Conservation (phyloP, 2,113 vertebrate genomes). For the Epinephelus moara region DNA sequence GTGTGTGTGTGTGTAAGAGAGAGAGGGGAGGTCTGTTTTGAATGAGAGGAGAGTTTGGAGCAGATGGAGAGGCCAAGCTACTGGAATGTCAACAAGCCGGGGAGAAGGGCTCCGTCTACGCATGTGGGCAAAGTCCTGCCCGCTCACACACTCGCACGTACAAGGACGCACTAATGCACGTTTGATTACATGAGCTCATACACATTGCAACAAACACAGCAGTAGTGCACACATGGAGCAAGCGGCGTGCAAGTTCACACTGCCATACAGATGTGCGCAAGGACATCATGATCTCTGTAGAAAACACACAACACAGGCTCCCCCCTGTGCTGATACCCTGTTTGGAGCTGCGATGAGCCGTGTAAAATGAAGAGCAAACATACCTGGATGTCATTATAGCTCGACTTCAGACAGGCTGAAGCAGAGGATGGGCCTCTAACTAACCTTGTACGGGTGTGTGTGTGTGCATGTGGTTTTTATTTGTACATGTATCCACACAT, state of each 20-base stretch:
- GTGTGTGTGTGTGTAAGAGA: neutral
- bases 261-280: conserved; percentile 38
- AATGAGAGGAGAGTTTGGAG: conserved; percentile 68
- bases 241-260: neutral
- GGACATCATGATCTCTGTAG: neutral
- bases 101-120: conserved; percentile 53
- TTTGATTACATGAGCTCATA: conserved; percentile 37
- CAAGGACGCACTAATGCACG: conserved; percentile 6
- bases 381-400: conserved; percentile 83
- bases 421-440: conserved; percentile 17
- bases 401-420: conserved; percentile 59
- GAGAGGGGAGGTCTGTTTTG: conserved; percentile 62
- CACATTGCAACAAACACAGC: neutral
- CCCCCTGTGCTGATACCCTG: conserved; percentile 49
- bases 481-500: conserved; percentile 29
- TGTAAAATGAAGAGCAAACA: conserved; percentile 84
- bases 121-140: conserved; percentile 56
- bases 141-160: conserved; percentile 6
- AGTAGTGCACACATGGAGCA: neutral
- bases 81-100: conserved; percentile 79
- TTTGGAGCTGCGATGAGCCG: conserved; percentile 77
- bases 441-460: conserved; percentile 20
- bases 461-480: conserved; percentile 55
- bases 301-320: conserved; percentile 9
- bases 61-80: conserved; percentile 69